Evolutionary conservation across 2,113 vertebrate species (phyloP), one percentile per base, ranked within the genome.

Genomic region (Egretta garzetta): DNA sequence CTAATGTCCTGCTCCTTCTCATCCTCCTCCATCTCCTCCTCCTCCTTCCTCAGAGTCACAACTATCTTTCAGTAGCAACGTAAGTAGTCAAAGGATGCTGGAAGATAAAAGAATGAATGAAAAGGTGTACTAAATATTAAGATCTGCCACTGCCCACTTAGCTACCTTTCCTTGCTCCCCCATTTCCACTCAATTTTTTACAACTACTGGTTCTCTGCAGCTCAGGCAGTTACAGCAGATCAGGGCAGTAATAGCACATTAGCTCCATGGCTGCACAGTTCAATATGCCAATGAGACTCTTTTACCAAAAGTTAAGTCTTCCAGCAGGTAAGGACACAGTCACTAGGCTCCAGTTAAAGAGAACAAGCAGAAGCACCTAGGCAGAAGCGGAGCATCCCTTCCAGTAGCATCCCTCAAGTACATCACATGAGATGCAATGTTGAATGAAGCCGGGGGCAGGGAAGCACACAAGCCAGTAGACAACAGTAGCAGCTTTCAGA

Each of bases 181-280:
- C 12, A 41, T 3, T 66, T 58, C 71, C 27, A 45, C 7, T 49
- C 8, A 14, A 1, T 21, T 56, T 86, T 80, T 84, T 24, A 58
- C 14, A 14, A 41, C 49, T 59, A 6, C 37, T 47, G n/a, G 14
- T 76, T 84, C 55, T 80, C 63, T 56, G 49, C 3, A 4, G 33
- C 32, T 91, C 60, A 60, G 15, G 41, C 41, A 91, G 30, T 6
- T 8, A 90, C 35, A 95, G 45, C 8, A 76, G 39, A 73, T 10
- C 5, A 4, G 15, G 35, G 26, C 26, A 56, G 2, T 17, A 89
- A 55, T 0, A 56, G 63, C 33, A 80, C 10, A 37, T 14, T 4
- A 88, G 49, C 20, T 47, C 80, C 52, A 17, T 2, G 18, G 33
- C 32, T 75, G 47, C 52, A 74, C 53, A 62, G 35, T 45, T 90